Conservation (phyloP, 37 sponge, comb jelly and placozoan species). For the Theonella swinhoei region DNA sequence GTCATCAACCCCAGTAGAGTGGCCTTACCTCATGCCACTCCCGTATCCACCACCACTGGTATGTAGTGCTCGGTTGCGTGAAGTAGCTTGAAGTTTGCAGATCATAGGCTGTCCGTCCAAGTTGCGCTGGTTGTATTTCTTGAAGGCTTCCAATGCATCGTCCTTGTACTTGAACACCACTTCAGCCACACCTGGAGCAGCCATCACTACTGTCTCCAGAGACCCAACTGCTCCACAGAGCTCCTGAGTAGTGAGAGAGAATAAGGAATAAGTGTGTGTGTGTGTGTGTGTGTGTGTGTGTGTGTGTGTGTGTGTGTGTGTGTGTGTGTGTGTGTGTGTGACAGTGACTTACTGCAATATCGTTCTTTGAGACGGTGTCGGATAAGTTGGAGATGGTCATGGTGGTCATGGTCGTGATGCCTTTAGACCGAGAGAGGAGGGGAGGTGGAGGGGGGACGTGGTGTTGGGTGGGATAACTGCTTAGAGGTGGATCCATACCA, state of each 20-base stretch:
- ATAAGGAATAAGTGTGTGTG: too few species aligned
- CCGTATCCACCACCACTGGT: conserved; percentile 16
- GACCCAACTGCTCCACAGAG: conserved; percentile 79
- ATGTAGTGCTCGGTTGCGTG: conserved; percentile 16
- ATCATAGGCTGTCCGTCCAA: conserved; percentile 80
- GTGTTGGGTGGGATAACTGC: neutral
- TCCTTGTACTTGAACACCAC: conserved; percentile 81
- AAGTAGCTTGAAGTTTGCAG: conserved; percentile 43
- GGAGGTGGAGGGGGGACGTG: neutral
- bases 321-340: neutral
- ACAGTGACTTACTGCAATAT: conserved; percentile 62
- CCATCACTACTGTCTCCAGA: conserved; percentile 58
- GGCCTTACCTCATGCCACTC: too few species aligned
- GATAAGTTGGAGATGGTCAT: conserved; percentile 81
- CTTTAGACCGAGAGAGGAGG: conserved; percentile 6
- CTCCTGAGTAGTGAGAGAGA: conserved; percentile 36
- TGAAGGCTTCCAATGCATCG: conserved; percentile 86
- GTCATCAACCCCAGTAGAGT: neutral
- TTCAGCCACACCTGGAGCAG: conserved; percentile 78
- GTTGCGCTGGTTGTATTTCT: conserved; percentile 84
- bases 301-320: too few species aligned
- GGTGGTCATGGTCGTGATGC: conserved; percentile 70
- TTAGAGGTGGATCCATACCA: neutral
- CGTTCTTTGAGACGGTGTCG: conserved; percentile 81
- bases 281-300: conserved; percentile 1